phyloP scores from a whole-genome alignment of 2,797 vertebrate genomes.

The Allobates femoralis region DNA sequence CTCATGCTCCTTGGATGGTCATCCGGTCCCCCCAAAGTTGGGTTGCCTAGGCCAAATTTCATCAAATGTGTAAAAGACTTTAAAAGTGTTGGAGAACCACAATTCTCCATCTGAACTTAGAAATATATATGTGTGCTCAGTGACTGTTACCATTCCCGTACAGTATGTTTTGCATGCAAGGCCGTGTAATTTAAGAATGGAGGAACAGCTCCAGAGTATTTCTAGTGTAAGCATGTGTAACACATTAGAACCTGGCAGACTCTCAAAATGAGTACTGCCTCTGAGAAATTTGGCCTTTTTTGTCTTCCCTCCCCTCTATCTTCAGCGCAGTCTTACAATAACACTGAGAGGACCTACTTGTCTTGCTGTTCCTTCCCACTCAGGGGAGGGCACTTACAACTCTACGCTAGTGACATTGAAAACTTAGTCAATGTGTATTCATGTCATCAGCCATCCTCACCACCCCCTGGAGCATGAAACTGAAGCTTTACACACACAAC shows the following conservation, averaged over 20 bases:
- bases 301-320: neutral
- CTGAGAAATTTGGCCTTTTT: conserved; percentile 35
- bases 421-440: conserved; percentile 44
- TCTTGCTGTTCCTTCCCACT: conserved; percentile 47
- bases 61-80: no score
- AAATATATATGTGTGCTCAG: neutral
- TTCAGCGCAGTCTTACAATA: conserved; percentile 54
- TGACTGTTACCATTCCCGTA: neutral
- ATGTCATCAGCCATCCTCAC: conserved; percentile 35
- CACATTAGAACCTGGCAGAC: conserved; percentile 67
- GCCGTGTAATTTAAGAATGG: conserved; percentile 59
- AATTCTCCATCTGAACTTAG: neutral
- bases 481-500: conserved; percentile 28
- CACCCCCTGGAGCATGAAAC: conserved; percentile 43
- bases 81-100: no score
- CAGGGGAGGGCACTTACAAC: conserved; percentile 36
- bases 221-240: conserved; percentile 68
- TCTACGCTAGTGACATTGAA: conserved; percentile 53
- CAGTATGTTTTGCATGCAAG: conserved; percentile 47
- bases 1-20: no score
- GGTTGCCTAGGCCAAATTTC: no score
- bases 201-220: conserved; percentile 61
- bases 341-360: conserved; percentile 54
- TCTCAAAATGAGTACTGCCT: conserved; percentile 44
- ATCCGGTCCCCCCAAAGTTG: no score